Evolutionary conservation across 1,140 invertebrate genomes (phyloP), one percentile per base, ranked within the genome.

Genomic region (Agrypnia vestita): DNA sequence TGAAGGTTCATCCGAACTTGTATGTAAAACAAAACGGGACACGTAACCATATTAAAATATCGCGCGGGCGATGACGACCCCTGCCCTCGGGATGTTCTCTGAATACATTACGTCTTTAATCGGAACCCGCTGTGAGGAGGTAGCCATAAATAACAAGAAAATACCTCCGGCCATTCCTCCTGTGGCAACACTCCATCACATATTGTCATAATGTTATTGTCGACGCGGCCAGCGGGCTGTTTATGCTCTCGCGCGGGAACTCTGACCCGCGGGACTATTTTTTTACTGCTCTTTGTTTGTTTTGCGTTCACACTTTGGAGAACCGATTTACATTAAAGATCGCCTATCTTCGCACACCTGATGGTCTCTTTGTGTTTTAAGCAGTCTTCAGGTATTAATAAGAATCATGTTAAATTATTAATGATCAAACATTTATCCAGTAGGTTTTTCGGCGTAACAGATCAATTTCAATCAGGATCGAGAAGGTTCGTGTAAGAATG

Each of bases 41-140:
- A 10, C 17, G 21, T 19, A 59, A 59, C 8, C 17, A 59, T 19
- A 19, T 59, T n/a, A n/a, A 59, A 19, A 11, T 59, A 6, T 6
- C 10, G 3, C 3, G 4, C 55, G 4, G 6, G 15, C 17, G 15
- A 8, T 64, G 10, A n/a, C 61, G 46, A 80, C 61, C 73, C 59
- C 79, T 80, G 72, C 8, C 11, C 35, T 44, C 21, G 49, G 46
- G 73, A 35, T 49, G 46, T 49, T 43, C 25, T 56, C 49, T 64
- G 62, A 77, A 82, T 80, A 80, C 72, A 80, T 80, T 76, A 64
- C 44, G 17, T 47, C 69, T 82, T 25, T 80, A 82, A 82, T 83
- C 79, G 82, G 77, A 76, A 47, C 82, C 78, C 76, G 82, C 82
- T 83, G 82, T 80, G 82, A 80, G 76, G 49, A 83, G 80, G 80